phyloP scores from a whole-genome alignment of 2,113 vertebrate genomes.

The Talpa occidentalis region DNA sequence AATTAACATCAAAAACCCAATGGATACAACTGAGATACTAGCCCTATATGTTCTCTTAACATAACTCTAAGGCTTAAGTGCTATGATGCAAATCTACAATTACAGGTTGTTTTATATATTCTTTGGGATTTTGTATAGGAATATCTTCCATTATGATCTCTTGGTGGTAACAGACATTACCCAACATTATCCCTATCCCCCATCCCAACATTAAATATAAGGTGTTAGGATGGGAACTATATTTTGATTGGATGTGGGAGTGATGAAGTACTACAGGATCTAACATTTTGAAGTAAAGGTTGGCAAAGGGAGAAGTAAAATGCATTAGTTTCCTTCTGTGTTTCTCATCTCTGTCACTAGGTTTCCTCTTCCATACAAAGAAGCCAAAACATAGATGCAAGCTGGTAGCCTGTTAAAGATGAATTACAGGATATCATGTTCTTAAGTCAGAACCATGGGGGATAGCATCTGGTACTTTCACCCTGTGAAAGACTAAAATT shows the following conservation, averaged over 20 bases:
- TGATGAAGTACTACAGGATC: background rate
- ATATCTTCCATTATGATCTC: background rate
- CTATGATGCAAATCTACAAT: background rate
- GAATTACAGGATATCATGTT: fast-evolving
- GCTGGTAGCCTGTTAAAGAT: background rate
- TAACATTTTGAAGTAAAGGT: background rate
- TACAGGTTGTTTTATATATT: background rate
- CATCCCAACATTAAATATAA: background rate
- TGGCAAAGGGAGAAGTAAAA: background rate
- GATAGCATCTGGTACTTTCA: background rate
- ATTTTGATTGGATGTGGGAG: background rate
- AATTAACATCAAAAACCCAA: background rate
- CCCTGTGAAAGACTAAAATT: background rate
- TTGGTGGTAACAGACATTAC: background rate
- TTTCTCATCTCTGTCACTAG: background rate
- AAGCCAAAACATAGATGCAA: background rate
- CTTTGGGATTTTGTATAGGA: background rate
- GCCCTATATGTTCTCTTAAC: background rate
- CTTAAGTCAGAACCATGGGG: background rate
- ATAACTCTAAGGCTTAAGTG: background rate
- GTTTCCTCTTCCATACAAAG: background rate
- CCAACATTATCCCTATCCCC: background rate
- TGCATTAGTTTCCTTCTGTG: background rate
- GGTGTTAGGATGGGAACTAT: background rate
- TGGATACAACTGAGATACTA: background rate